These are phyloP conservation scores for Drosophila quadrilineata DNA, from an alignment of 1,140 invertebrate species.

Conservation along the genomic window DNA sequence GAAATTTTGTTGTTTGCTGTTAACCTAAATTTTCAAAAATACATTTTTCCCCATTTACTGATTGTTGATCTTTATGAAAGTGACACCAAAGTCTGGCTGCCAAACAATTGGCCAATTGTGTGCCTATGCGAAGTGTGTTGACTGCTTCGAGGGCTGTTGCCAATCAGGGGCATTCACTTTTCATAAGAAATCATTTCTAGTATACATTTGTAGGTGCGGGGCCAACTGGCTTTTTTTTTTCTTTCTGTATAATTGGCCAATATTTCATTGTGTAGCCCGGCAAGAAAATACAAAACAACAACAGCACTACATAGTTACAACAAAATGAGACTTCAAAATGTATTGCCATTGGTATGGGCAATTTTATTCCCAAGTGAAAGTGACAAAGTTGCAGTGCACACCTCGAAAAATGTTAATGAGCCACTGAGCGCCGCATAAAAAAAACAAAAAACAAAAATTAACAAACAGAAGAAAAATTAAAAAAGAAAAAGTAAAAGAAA, in stretches of 20 bases:
- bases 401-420: conserved; percentile 78
- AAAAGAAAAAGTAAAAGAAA: conserved; percentile 35
- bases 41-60: background rate
- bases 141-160: background rate
- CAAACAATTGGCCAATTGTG: conserved; percentile 35
- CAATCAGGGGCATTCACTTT: conserved; percentile 63
- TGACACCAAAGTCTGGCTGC: background rate
- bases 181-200: conserved; percentile 58
- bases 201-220: no score
- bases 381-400: conserved; percentile 76
- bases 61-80: background rate
- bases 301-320: conserved; percentile 16
- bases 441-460: conserved; percentile 25
- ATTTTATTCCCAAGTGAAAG: conserved; percentile 76
- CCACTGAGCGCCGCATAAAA: conserved; percentile 45
- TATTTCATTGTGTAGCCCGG: conserved; percentile 61
- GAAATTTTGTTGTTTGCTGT: no score
- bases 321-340: conserved; percentile 26
- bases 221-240: conserved; percentile 43
- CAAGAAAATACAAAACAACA: conserved; percentile 18
- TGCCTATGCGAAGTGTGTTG: conserved; percentile 34
- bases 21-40: conserved; percentile 11
- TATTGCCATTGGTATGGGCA: conserved; percentile 69
- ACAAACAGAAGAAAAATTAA: conserved; percentile 39
- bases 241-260: conserved; percentile 68